Percentiles rank a stretch among this genome's conserved stretches.
Evolutionary conservation across 1,140 invertebrate species (phyloP).

Genomic region (Pararge aegeria): DNA sequence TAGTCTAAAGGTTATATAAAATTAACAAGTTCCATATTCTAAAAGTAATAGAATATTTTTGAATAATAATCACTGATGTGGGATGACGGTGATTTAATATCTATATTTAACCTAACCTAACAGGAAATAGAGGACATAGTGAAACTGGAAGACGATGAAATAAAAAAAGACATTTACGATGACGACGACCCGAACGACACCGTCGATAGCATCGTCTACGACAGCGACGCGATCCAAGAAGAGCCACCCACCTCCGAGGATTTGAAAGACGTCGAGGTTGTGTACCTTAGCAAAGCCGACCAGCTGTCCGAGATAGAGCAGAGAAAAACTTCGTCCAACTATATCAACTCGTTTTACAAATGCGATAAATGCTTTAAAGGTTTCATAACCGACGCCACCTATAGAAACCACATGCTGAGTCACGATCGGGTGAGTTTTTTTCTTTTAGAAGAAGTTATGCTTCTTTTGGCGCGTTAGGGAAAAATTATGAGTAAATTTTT

Average conservation of each 20-base stretch:
- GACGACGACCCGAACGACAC: neutral
- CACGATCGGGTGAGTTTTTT: conserved; percentile 49
- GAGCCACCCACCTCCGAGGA: conserved; percentile 11
- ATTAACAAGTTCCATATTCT: too few species aligned
- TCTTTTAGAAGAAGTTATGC: neutral
- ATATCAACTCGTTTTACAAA: conserved; percentile 47
- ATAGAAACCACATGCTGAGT: conserved; percentile 49
- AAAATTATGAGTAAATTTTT: too few species aligned
- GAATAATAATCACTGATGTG: too few species aligned
- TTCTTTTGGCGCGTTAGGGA: too few species aligned
- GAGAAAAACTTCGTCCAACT: conserved; percentile 44
- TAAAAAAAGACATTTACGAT: neutral
- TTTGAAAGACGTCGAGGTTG: conserved; percentile 35
- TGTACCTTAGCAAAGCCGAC: conserved; percentile 42
- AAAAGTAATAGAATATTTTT: too few species aligned
- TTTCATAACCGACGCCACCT: conserved; percentile 43
- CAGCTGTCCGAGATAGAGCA: conserved; percentile 46
- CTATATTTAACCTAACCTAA: neutral
- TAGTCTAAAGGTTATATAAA: too few species aligned
- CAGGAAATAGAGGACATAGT: neutral
- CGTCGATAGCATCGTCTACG: conserved; percentile 6
- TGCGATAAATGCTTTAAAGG: conserved; percentile 57
- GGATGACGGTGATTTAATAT: too few species aligned
- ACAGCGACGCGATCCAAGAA: conserved; percentile 9
- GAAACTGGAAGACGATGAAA: conserved; percentile 25